phyloP scores from a whole-genome alignment of 2,888 invertebrate species.

The Oscheius sp. region DNA sequence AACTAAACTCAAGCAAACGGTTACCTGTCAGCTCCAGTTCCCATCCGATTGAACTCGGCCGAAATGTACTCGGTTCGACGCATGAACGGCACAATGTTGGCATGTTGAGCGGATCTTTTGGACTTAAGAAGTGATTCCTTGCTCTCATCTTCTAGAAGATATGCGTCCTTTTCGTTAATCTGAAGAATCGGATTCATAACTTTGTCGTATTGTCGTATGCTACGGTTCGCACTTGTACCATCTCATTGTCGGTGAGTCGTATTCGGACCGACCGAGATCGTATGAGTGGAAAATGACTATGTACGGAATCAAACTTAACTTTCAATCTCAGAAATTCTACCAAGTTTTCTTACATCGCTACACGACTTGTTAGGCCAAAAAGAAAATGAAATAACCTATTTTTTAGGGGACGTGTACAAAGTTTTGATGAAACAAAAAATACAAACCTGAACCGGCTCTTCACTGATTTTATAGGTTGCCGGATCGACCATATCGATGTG shows the following conservation, averaged over 20 bases:
- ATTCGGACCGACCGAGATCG: not conserved
- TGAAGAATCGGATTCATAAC: not conserved
- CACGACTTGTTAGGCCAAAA: not conserved
- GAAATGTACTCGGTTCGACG: slow-evolving; percentile 98
- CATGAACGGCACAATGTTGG: slow-evolving; percentile 96
- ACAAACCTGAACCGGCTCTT: not conserved
- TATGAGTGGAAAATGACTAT: no score
- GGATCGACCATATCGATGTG: slow-evolving; percentile 96
- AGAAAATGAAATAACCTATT: not conserved
- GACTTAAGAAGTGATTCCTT: slow-evolving; percentile 4
- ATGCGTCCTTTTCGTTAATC: slow-evolving; percentile 49
- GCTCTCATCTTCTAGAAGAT: slow-evolving; percentile 54
- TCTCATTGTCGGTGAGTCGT: not conserved
- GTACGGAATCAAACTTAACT: not conserved
- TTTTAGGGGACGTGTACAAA: not conserved
- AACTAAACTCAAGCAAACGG: not conserved
- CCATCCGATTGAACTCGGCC: slow-evolving; percentile 96
- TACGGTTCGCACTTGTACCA: not conserved
- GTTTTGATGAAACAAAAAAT: not conserved
- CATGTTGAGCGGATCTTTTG: slow-evolving; percentile 87
- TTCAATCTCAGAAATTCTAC: not conserved
- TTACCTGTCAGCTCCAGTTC: slow-evolving; percentile 86
- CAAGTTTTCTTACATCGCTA: not conserved
- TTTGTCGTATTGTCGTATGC: no score
- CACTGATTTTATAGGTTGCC: slow-evolving; percentile 82